These are phyloP conservation scores for Amphibalanus amphitrite DNA, from an alignment of 1,140 invertebrate species.

Conservation along the genomic window DNA sequence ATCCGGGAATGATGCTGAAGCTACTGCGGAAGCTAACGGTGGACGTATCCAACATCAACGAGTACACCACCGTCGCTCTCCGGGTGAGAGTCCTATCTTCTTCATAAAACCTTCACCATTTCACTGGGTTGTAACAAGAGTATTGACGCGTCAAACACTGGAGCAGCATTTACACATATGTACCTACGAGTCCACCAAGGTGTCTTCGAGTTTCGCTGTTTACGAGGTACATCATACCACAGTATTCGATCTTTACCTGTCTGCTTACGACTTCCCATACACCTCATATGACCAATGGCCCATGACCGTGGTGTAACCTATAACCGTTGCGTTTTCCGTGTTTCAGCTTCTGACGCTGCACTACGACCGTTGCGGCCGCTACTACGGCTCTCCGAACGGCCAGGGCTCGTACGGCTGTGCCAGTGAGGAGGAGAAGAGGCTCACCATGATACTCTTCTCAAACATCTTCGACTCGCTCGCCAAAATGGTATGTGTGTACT, in stretches of 20 bases:
- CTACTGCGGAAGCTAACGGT: slow-evolving; percentile 89
- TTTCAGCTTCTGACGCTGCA: slow-evolving; percentile 78
- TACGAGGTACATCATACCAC: no score
- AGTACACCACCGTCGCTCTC: slow-evolving; percentile 93
- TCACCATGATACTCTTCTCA: slow-evolving; percentile 98
- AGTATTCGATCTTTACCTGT: no score
- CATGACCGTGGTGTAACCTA: no score
- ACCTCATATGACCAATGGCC: no score
- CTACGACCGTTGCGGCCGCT: slow-evolving; percentile 95
- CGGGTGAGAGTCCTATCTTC: no score
- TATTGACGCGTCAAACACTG: no score
- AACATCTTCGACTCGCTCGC: slow-evolving; percentile 98
- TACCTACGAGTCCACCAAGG: no score
- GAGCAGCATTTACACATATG: no score
- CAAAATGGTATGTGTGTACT: slow-evolving; percentile 67
- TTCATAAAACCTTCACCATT: no score
- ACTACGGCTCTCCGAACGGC: slow-evolving; percentile 75
- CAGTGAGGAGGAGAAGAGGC: slow-evolving; percentile 91
- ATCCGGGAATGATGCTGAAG: slow-evolving; percentile 92
- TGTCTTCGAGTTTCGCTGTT: no score
- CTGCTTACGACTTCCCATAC: no score
- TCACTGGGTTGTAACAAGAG: no score
- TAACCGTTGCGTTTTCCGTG: not conserved
- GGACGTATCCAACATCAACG: slow-evolving; percentile 88
- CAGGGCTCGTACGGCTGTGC: slow-evolving; percentile 75